These are phyloP conservation scores for Rallus crepitans DNA, from an alignment of 2,797 vertebrate species.

Conservation along the genomic window DNA sequence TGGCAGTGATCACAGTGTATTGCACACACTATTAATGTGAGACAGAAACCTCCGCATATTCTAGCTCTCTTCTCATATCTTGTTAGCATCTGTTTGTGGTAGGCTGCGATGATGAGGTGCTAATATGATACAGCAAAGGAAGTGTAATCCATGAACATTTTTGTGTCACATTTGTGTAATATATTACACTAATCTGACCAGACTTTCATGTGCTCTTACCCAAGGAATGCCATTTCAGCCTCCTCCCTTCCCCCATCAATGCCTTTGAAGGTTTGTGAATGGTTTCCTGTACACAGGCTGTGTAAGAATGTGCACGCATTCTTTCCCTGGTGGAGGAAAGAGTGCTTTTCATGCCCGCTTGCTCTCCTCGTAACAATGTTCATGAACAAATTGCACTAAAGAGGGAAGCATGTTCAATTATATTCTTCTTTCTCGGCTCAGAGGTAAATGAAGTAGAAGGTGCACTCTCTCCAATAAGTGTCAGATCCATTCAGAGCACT, in stretches of 20 bases:
- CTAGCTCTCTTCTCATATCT: constrained; percentile 31
- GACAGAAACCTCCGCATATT: constrained; percentile 30
- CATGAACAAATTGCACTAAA: constrained; percentile 42
- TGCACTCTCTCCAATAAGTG: neutral
- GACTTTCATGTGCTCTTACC: constrained; percentile 65
- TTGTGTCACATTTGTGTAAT: constrained; percentile 65
- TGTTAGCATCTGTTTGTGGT: constrained; percentile 64
- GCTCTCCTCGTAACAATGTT: neutral
- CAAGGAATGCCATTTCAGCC: constrained; percentile 47
- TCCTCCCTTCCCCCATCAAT: constrained; percentile 44
- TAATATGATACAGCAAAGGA: constrained; percentile 72
- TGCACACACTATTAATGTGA: constrained; percentile 47
- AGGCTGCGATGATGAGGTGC: constrained; percentile 73
- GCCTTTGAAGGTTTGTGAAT: constrained; percentile 67
- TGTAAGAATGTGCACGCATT: neutral
- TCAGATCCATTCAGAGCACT: neutral
- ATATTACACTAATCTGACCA: constrained; percentile 59
- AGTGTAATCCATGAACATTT: constrained; percentile 66
- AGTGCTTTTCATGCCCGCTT: neutral
- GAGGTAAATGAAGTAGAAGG: constrained; percentile 53
- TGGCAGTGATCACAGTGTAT: neutral
- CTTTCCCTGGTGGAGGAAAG: neutral
- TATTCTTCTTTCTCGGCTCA: neutral
- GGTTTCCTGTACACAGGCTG: constrained; percentile 56
- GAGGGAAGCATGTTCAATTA: constrained; percentile 51